Conservation (phyloP, 2,113 vertebrate species). For the Suricata suricatta region DNA sequence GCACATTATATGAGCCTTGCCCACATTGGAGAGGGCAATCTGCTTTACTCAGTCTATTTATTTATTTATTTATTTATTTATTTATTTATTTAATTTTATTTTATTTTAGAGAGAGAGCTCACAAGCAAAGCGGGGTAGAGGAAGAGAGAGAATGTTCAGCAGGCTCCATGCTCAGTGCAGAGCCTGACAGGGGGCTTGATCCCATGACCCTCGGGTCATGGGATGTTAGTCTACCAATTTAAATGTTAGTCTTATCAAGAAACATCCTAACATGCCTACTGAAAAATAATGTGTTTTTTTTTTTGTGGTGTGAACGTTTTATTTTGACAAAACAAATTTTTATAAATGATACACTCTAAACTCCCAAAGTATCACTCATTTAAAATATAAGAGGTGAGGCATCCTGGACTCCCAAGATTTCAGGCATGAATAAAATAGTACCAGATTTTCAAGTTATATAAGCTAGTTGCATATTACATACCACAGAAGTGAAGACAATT, state of each 20-base stretch:
- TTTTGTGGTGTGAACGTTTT: slow-evolving; percentile 72
- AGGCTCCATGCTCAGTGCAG: too few relatives aligned
- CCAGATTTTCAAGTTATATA: slow-evolving; percentile 65
- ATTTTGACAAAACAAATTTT: slow-evolving; percentile 79
- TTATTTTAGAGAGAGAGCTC: too few relatives aligned
- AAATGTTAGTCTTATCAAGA: not conserved
- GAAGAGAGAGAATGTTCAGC: too few relatives aligned
- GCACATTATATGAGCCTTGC: not conserved
- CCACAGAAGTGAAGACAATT: slow-evolving; percentile 44
- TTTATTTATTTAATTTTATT: too few relatives aligned
- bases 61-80: too few relatives aligned
- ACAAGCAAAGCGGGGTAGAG: too few relatives aligned
- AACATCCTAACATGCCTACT: not conserved
- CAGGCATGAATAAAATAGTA: slow-evolving; percentile 70
- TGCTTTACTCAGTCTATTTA: not conserved
- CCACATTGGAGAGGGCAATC: not conserved
- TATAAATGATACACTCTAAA: slow-evolving; percentile 74
- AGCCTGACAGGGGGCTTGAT: too few relatives aligned
- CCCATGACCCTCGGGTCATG: too few relatives aligned
- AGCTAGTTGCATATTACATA: slow-evolving; percentile 71
- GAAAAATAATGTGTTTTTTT: too few relatives aligned
- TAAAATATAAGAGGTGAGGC: slow-evolving; percentile 71
- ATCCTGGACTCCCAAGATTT: slow-evolving; percentile 72
- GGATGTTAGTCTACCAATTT: not conserved
- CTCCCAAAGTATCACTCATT: slow-evolving; percentile 57